A percentile compares a stretch with the other conserved stretches of the same genome.
These are phyloP conservation scores for Lasaia peninsularis DNA, from an alignment of 1,140 invertebrate species.

Conservation along the genomic window DNA sequence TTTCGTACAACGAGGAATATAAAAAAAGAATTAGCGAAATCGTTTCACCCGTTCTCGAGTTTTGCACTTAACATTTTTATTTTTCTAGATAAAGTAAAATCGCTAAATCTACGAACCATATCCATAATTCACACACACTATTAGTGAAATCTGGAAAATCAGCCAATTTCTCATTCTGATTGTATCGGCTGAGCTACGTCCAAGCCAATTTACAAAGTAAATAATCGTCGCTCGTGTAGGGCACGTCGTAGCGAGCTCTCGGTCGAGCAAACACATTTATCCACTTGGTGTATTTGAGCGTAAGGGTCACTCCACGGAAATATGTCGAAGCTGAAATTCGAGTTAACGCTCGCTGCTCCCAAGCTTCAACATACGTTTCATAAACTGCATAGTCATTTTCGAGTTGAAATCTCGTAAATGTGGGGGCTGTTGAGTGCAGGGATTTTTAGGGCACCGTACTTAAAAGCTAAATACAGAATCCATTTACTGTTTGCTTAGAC, in stretches of 20 bases:
- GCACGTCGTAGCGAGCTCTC: background rate
- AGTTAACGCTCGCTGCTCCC: background rate
- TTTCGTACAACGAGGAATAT: too few relatives aligned
- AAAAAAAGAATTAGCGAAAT: too few relatives aligned
- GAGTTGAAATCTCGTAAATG: background rate
- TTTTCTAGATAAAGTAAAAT: too few relatives aligned
- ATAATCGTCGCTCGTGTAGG: slow-evolving; percentile 1
- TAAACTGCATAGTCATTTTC: background rate
- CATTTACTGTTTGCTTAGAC: too few relatives aligned
- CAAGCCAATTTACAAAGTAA: slow-evolving; percentile 1
- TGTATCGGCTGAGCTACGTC: background rate
- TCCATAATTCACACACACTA: too few relatives aligned
- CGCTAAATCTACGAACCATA: too few relatives aligned
- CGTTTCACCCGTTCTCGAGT: too few relatives aligned
- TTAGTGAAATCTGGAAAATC: background rate
- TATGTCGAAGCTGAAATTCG: background rate
- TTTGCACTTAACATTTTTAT: too few relatives aligned
- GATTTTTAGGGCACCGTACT: too few relatives aligned
- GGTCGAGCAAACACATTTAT: background rate
- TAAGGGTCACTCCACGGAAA: background rate
- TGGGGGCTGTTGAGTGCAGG: too few relatives aligned
- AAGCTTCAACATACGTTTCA: background rate
- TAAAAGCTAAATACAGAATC: too few relatives aligned
- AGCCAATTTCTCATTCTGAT: background rate
- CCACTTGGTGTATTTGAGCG: slow-evolving; percentile 5